A percentile compares a stretch with the other conserved stretches of the same genome.
These are phyloP conservation scores for Engystomops pustulosus DNA, from an alignment of 2,113 vertebrate species.

Conservation along the genomic window DNA sequence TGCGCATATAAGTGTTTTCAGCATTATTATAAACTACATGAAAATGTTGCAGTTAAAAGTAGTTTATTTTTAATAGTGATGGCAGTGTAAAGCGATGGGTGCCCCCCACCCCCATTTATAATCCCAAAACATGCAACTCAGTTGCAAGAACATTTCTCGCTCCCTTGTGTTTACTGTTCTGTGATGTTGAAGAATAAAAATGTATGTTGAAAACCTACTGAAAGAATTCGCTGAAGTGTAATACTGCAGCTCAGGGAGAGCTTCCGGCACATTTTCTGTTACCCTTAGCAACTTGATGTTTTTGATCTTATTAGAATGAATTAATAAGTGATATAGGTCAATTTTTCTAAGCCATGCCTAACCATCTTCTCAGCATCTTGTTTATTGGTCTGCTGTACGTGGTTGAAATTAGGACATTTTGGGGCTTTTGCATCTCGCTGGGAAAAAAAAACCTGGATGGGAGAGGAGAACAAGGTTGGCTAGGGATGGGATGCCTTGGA, in stretches of 20 bases:
- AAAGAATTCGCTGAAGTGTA: background rate
- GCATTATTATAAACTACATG: conserved; percentile 49
- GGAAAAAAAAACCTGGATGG: no score
- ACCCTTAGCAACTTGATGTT: background rate
- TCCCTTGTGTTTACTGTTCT: conserved; percentile 23
- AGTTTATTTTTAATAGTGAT: conserved; percentile 38
- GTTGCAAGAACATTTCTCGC: background rate
- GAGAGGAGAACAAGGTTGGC: no score
- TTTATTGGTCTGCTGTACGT: no score
- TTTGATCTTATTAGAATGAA: background rate
- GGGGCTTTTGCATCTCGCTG: no score
- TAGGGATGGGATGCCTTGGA: no score
- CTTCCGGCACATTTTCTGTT: background rate
- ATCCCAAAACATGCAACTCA: conserved; percentile 18
- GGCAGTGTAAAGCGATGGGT: background rate
- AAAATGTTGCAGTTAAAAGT: conserved; percentile 41
- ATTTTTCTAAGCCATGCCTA: no score
- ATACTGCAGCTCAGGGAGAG: background rate
- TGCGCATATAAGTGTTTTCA: conserved; percentile 40
- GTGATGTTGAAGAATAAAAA: conserved; percentile 12
- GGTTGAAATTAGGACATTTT: no score
- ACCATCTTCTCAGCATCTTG: no score
- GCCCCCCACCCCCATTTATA: background rate
- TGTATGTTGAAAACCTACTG: background rate
- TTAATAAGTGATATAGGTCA: no score